phyloP scores from a whole-genome alignment of 1,140 invertebrate genomes.

The Brachionus plicatilis region DNA sequence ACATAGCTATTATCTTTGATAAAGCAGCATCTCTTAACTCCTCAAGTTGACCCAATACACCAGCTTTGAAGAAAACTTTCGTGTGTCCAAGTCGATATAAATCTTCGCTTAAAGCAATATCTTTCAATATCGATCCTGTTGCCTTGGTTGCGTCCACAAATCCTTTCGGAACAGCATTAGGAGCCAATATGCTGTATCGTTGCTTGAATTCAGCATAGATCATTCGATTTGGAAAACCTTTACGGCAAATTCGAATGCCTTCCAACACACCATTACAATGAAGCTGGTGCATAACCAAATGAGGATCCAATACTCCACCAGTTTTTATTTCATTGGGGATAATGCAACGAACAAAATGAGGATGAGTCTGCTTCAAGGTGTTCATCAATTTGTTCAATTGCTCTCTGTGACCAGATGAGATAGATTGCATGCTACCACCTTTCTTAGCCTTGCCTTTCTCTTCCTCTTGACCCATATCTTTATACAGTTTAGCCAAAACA shows the following conservation, averaged over 20 bases:
- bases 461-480: conserved; percentile 33
- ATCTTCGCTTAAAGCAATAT: conserved; percentile 72
- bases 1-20: conserved; percentile 96
- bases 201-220: conserved; percentile 99
- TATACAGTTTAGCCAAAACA: not conserved
- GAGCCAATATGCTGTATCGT: conserved; percentile 96
- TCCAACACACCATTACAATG: conserved; percentile 99
- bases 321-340: conserved; percentile 98
- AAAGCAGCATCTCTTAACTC: conserved; percentile 97
- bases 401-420: conserved; percentile 81
- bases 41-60: conserved; percentile 99
- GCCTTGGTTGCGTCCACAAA: conserved; percentile 72
- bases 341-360: conserved; percentile 99
- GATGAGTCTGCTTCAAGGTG: conserved; percentile 86
- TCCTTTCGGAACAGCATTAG: conserved; percentile 70
- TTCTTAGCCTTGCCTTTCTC: conserved; percentile 71
- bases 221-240: conserved; percentile 99
- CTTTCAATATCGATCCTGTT: conserved; percentile 71
- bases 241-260: conserved; percentile 99
- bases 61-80: conserved; percentile 99
- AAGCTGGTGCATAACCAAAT: conserved; percentile 92
- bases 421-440: conserved; percentile 90
- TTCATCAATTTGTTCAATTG: conserved; percentile 95
- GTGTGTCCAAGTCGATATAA: conserved; percentile 90
- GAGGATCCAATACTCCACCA: conserved; percentile 92